Percentiles rank a stretch among this genome's conserved stretches.
Conservation (phyloP, 2,113 vertebrate species). For the Oreochromis niloticus region DNA sequence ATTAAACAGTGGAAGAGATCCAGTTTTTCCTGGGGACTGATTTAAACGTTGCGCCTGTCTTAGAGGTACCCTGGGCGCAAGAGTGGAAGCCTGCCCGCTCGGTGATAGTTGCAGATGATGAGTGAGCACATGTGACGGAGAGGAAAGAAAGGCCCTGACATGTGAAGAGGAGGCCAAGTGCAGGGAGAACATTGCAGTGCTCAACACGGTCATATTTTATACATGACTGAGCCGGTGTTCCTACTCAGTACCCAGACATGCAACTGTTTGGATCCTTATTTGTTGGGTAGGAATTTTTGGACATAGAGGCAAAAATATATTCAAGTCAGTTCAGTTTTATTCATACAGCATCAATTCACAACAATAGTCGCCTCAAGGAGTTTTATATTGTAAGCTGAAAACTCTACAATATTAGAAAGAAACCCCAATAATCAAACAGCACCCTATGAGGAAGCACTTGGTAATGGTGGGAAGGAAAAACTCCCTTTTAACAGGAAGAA, state of each 20-base stretch:
- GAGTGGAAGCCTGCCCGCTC: neutral
- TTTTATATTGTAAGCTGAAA: neutral
- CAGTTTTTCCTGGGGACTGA: slow-evolving; percentile 44
- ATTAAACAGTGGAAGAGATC: slow-evolving; percentile 54
- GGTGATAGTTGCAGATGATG: neutral
- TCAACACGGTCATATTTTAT: neutral
- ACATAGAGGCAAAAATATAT: neutral
- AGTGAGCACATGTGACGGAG: neutral
- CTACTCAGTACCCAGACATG: neutral
- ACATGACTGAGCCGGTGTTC: neutral
- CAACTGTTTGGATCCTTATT: neutral
- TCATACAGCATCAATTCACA: neutral
- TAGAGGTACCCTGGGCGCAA: neutral
- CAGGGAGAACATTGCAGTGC: neutral
- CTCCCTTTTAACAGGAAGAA: neutral
- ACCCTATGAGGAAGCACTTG: neutral
- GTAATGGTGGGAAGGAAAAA: neutral
- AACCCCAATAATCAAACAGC: neutral
- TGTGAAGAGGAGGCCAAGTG: neutral
- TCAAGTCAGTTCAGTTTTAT: neutral
- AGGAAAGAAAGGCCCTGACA: neutral
- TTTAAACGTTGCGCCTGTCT: slow-evolving; percentile 29
- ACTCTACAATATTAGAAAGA: neutral
- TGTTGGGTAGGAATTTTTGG: neutral
- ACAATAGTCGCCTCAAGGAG: neutral